Base-by-base conservation (phyloP, 2,113 vertebrate species). In the Nerophis ophidion region DNA sequence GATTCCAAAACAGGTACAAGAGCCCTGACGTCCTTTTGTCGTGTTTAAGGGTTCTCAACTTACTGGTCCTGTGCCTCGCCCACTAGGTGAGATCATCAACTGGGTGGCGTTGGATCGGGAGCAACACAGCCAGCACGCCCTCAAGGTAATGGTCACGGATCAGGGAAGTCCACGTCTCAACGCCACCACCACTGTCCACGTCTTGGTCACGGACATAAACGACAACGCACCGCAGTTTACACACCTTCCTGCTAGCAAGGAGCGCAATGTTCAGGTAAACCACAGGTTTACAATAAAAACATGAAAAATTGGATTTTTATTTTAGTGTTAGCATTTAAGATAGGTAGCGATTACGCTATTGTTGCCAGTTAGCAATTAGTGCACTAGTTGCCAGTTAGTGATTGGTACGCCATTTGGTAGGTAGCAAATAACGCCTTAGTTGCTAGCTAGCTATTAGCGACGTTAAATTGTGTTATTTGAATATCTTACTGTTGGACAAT, bases 1-100 rank as follows among this genome's bases (percentile, higher is more conserved):
- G 93, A 96, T 71, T 66, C 91, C n/a, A 93, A 92, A 77, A 97
- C 96, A 90, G 95, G 95, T 98, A 72, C 1, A 40, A 53, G 10
- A 9, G 6, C 40, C 40, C 40, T 44, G 40, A 12, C 40, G 6
- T 58, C 34, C 42, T 19, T 2, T 13, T 26, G 17, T 8, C n/a
- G 2, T 12, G 38, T 26, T 57, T 19, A 15, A 13, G 10, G 26
- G 0, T 19, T 9, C 38, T 26, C 38, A 57, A 42, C 11, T 35
- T 42, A 57, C 35, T 49, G 33, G 17, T 56, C 16, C 15, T 73
- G 14, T 35, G 38, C 46, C 36, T 81, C 11, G 11, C 40, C 11
- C 40, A 44, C 40, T 44, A 98, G 96, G 96, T 47, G 94, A 97
- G 78, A 86, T 98, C 38, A 85, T 93, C 63, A 94, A 89, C 71